Percentiles rank a stretch among this genome's conserved stretches.
Conservation (phyloP, 92 coral and sea anemone genomes). For the Heliopora coerulea region DNA sequence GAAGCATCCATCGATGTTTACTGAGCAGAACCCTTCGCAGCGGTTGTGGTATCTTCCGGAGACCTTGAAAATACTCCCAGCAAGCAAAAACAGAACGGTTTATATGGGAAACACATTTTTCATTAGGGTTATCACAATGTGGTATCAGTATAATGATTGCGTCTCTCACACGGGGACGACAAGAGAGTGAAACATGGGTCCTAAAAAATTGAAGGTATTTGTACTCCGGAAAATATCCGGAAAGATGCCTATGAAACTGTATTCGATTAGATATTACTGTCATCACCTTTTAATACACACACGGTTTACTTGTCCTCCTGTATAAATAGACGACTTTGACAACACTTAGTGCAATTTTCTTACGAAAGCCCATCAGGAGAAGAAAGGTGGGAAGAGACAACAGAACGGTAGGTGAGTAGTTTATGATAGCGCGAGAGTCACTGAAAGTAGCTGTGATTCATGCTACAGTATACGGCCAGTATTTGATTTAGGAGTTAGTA, state of each 20-base stretch:
- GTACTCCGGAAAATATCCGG: constrained; percentile 39
- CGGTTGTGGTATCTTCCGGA: neutral
- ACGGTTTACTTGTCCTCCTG: constrained; percentile 24
- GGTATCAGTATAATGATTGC: constrained; percentile 12
- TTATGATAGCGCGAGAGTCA: constrained; percentile 5
- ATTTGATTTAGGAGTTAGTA: too few relatives aligned
- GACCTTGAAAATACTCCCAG: neutral
- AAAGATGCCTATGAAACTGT: constrained; percentile 36
- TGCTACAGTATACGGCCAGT: neutral
- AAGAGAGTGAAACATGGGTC: constrained; percentile 21
- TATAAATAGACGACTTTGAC: constrained; percentile 31
- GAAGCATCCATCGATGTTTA: neutral
- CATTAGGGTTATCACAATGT: constrained; percentile 28
- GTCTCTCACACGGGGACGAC: neutral
- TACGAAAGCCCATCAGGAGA: constrained; percentile 20
- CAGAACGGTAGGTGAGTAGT: constrained; percentile 37
- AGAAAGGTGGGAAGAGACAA: neutral
- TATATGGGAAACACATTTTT: neutral
- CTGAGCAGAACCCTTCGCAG: neutral
- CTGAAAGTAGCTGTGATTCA: too few relatives aligned
- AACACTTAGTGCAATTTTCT: constrained; percentile 19
- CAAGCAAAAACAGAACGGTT: neutral
- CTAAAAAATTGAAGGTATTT: constrained; percentile 36
- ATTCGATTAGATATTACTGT: constrained; percentile 40
- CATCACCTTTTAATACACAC: constrained; percentile 42